Evolutionary conservation across 92 coral and sea anemone genomes (phyloP), one percentile per base, ranked within the genome.

Genomic region (Siderastrea siderea): DNA sequence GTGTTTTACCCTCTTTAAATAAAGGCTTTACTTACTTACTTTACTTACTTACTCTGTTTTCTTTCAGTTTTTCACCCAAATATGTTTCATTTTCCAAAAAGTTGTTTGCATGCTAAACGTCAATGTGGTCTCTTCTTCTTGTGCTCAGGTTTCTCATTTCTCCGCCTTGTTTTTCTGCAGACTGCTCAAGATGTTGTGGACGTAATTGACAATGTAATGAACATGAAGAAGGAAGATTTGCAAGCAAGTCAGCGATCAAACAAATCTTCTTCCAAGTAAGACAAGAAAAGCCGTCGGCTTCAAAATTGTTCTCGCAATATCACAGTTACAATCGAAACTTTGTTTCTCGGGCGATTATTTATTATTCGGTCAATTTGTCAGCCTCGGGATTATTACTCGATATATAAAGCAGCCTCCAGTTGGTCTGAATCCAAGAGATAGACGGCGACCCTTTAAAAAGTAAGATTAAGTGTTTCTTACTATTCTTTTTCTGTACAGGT

Each of bases 261-360:
- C 49, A 63, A 87, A 62, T 88, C 95, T 6, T 83, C 98, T 47
- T 68, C 97, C 71, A 97, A 91, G 99, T 97, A 87, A 78, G 95
- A 71, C 38, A 26, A 26, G 38, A 26, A 26, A 26, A 26, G 38
- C 38, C 38, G 38, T 26, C 38, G 38, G 38, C 38, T 53, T 53
- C 10, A 53, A 9, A 53, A 53, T 1, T 53, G 57, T 55, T 55
- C 12, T 7, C 2, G 12, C 12, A 55, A 55, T 55, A 4, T 55
- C 12, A 55, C 11, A 2, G 61, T 55, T 55, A 7, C 10, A 14
- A 7, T 8, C 61, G 2, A 14, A 7, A 55, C 11, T 55, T 55
- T 55, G 61, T 7, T 5, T 26, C 38, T 26, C 38, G 38, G 38
- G 38, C 38, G 38, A 26, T 26, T 26, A 26, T 26, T 26, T 26